Evolutionary conservation across 1,140 invertebrate genomes (phyloP).

Genomic region (Chionoecetes opilio): DNA sequence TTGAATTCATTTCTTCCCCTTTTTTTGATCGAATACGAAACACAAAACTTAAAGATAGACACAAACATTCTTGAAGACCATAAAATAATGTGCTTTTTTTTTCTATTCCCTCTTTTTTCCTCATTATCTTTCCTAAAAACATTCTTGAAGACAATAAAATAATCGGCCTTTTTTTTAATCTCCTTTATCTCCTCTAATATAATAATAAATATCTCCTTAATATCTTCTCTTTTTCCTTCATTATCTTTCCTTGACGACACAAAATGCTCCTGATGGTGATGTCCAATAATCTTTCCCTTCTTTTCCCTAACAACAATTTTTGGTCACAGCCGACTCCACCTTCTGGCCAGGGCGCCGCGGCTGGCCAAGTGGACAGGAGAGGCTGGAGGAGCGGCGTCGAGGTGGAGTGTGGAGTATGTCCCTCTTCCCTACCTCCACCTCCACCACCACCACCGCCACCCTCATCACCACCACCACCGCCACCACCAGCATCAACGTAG

Average conservation of each 20-base stretch:
- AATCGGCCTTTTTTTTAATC: no score
- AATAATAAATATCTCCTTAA: no score
- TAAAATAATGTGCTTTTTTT: no score
- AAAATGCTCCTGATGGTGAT: no score
- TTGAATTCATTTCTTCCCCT: no score
- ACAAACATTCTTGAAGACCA: no score
- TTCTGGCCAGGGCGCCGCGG: conserved; percentile 17
- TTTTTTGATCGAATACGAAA: no score
- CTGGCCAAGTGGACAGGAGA: conserved; percentile 68
- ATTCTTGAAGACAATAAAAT: no score
- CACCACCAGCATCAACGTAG: conserved; percentile 21
- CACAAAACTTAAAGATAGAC: no score
- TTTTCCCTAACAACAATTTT: background rate
- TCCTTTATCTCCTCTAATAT: no score
- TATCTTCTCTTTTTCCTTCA: background rate
- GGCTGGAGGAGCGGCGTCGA: conserved; percentile 67
- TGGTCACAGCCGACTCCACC: background rate
- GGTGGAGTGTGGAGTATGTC: conserved; percentile 66
- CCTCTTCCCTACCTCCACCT: conserved; percentile 63
- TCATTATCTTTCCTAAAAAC: no score
- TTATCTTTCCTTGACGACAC: background rate
- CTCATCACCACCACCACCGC: conserved; percentile 48
- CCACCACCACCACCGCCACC: conserved; percentile 56
- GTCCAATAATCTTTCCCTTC: background rate
- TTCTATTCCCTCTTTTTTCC: no score